Conservation (phyloP, 2,888 invertebrate species). For the Mythimna impura region DNA sequence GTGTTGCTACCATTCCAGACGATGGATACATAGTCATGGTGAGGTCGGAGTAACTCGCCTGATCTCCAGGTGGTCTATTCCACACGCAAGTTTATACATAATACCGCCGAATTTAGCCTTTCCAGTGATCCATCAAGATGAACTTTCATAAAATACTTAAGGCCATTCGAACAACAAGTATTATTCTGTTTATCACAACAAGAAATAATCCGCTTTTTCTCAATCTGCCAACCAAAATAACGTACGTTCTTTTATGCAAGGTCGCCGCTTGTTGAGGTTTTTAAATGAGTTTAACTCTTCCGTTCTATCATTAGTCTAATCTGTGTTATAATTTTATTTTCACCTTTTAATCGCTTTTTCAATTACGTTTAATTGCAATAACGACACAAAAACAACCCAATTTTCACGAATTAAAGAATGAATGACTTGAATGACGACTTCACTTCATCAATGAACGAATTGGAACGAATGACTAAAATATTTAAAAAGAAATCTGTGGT, state of each 20-base stretch:
- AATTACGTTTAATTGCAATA: conserved; percentile 63
- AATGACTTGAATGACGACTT: conserved; percentile 56
- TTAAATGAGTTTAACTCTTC: conserved; percentile 61
- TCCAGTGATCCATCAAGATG: conserved; percentile 67
- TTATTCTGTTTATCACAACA: conserved; percentile 63
- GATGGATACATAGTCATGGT: conserved; percentile 86
- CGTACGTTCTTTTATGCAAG: conserved; percentile 79
- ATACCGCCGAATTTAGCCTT: conserved; percentile 76
- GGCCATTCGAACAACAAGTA: conserved; percentile 39
- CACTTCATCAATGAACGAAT: conserved; percentile 43
- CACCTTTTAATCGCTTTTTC: conserved; percentile 60
- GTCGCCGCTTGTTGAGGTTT: conserved; percentile 75
- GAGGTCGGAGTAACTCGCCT: conserved; percentile 78
- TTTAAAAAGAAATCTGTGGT: neutral
- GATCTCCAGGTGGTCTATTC: conserved; percentile 84
- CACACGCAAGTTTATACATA: conserved; percentile 86
- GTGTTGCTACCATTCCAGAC: conserved; percentile 86
- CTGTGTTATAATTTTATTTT: conserved; percentile 61
- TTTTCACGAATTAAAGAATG: conserved; percentile 74
- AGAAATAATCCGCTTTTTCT: conserved; percentile 71
- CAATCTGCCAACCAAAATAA: conserved; percentile 80
- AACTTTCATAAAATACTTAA: conserved; percentile 38
- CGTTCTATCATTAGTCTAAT: conserved; percentile 50
- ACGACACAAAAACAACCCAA: conserved; percentile 84
- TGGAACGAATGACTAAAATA: conserved; percentile 37